These are phyloP conservation scores for Anabacerthia variegaticeps DNA, from an alignment of 2,797 vertebrate genomes.

Conservation along the genomic window DNA sequence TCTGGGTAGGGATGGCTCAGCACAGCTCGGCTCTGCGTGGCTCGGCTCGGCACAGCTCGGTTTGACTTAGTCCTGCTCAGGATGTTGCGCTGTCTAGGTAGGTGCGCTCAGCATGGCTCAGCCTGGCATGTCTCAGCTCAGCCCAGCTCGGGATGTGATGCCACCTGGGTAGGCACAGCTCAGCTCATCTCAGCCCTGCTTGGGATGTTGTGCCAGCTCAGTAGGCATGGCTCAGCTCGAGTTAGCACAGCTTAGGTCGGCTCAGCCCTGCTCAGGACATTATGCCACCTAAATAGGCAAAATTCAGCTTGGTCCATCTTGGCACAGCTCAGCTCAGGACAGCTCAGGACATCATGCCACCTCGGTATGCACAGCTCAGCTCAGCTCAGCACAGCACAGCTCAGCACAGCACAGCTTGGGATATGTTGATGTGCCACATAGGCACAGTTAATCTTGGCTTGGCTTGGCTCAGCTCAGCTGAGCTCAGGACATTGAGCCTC, in stretches of 20 bases:
- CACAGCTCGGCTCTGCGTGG: too few relatives aligned
- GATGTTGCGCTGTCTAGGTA: neutral
- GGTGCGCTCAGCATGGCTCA: neutral
- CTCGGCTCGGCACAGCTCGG: neutral
- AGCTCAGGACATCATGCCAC: too few relatives aligned
- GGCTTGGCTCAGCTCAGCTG: too few relatives aligned
- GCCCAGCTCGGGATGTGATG: neutral
- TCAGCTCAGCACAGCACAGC: neutral
- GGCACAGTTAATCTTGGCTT: neutral
- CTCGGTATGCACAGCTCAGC: neutral
- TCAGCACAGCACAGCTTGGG: neutral
- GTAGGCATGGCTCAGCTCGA: neutral
- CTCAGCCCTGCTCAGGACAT: neutral
- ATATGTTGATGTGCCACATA: neutral
- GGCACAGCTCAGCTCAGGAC: neutral
- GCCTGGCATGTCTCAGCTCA: neutral
- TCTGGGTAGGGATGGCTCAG: neutral
- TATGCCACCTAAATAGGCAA: neutral
- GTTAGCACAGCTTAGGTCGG: neutral
- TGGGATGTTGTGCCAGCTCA: neutral
- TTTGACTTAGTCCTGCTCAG: neutral
- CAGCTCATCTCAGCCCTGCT: neutral
- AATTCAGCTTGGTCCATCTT: too few relatives aligned
- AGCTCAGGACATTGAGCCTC: neutral
- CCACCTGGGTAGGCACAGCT: neutral